Evolutionary conservation across 2,888 invertebrate species (phyloP).

Genomic region (Dynastes grantii): DNA sequence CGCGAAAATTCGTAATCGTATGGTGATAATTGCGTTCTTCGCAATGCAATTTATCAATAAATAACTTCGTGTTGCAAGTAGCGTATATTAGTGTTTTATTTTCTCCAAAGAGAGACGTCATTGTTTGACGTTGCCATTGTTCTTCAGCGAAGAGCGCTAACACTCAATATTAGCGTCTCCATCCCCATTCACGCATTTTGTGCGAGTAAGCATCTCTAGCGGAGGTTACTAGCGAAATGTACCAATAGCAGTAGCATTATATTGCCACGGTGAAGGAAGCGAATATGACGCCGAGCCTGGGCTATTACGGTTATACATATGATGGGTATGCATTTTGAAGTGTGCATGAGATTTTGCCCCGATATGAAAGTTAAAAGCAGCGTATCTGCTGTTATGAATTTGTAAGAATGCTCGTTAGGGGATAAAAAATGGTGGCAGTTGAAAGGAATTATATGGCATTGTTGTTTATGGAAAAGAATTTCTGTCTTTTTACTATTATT

Average conservation of each 20-base stretch:
- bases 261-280: constrained; percentile 21
- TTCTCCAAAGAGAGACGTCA: constrained; percentile 6
- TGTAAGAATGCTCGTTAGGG: constrained; percentile 62
- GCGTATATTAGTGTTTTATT: constrained; percentile 21
- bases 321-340: constrained; percentile 56
- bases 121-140: constrained; percentile 60
- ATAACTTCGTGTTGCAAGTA: neutral
- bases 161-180: constrained; percentile 53
- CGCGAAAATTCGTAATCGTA: no score
- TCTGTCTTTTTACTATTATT: neutral
- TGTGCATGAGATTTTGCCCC: constrained; percentile 50
- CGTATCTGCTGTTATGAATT: constrained; percentile 59
- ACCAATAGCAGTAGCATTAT: constrained; percentile 46
- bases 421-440: constrained; percentile 63
- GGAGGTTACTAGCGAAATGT: constrained; percentile 63
- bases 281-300: neutral
- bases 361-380: constrained; percentile 57
- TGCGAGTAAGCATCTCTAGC: constrained; percentile 60
- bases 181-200: constrained; percentile 64
- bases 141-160: constrained; percentile 54
- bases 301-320: constrained; percentile 12
- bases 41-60: neutral
- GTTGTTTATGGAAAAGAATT: constrained; percentile 50
- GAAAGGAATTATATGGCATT: constrained; percentile 63
- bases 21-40: no score